Base-by-base conservation (phyloP, 2,888 invertebrate genomes). In the Netelia virgata region DNA sequence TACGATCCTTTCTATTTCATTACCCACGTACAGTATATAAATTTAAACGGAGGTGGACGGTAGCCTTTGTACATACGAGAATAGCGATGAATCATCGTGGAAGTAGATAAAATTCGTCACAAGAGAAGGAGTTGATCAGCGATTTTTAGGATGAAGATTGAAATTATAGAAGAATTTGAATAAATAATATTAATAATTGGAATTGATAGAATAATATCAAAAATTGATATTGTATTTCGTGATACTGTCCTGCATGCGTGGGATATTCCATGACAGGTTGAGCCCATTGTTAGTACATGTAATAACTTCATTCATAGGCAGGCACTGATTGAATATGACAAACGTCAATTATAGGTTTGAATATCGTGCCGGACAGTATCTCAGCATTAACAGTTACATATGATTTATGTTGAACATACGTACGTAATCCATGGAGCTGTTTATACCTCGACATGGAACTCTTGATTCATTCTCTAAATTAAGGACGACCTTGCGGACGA, bases 401-500 rank as follows among this genome's bases (percentile, higher is more conserved):
- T 36, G 6, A 23, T 23, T 23, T 23, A 23, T 23, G 23, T 23
- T 73, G 6, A n/a, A 20, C 20, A 57, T 47, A 36, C 36, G 57
- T 61, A 53, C 14, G 68, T 50, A 80, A 28, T 14, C 50, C 14
- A 69, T 16, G 47, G 59, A 28, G 73, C 47, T 0, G 63, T 73
- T 75, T 73, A 69, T 74, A 61, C 41, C 53, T 47, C 74, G 43
- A 68, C 61, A 41, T 66, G 36, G 53, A 64, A 57, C 53, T 53
- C 70, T 63, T 63, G 68, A 50, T 55, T 76, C 76, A 72, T 76
- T 64, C 53, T 55, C 41, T 53, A 68, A 88, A 78, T 84, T 14
- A 16, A 82, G 84, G 16, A 41, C 16, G 2, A 55, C 16, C 8
- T 50, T 41, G 2, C 9, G 10, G 53, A 23, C 23, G 36, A 41